A percentile compares a stretch with the other conserved stretches of the same genome.
Conservation (phyloP, 2,797 vertebrate genomes). For the Pygocentrus nattereri region DNA sequence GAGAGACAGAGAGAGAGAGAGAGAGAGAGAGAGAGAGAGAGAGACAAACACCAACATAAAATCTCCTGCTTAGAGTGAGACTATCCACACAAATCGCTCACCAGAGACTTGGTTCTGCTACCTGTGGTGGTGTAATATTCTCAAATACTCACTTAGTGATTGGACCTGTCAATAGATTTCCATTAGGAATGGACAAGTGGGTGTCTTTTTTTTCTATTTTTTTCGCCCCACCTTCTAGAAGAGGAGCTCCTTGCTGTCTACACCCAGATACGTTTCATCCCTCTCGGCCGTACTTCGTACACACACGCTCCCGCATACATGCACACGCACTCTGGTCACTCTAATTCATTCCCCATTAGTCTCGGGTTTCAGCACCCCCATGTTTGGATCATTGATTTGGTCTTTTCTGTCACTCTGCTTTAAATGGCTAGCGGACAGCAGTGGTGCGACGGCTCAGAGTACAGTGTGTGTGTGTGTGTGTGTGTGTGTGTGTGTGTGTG, state of each 20-base stretch:
- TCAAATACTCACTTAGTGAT: constrained; percentile 78
- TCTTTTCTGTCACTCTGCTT: constrained; percentile 61
- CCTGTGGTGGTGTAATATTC: constrained; percentile 80
- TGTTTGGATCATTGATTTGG: constrained; percentile 61
- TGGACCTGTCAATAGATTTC: constrained; percentile 87
- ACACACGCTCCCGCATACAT: constrained; percentile 47
- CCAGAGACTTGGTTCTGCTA: constrained; percentile 70
- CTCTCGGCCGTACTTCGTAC: constrained; percentile 29
- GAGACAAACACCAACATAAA: constrained; percentile 22
- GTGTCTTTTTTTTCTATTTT: constrained; percentile 7
- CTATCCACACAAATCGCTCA: constrained; percentile 12
- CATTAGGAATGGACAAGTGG: constrained; percentile 82
- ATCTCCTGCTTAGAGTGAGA: constrained; percentile 32
- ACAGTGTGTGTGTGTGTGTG: constrained; percentile 27
- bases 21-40: constrained; percentile 35
- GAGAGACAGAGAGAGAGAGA: constrained; percentile 34
- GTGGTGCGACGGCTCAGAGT: constrained; percentile 59
- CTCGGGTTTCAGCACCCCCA: constrained; percentile 78
- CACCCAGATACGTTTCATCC: constrained; percentile 53
- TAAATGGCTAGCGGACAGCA: constrained; percentile 64
- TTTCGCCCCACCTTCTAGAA: constrained; percentile 3
- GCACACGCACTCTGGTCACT: constrained; percentile 62
- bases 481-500: constrained; percentile 33
- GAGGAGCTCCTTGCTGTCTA: constrained; percentile 40
- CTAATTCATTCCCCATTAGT: constrained; percentile 85